Conservation (phyloP, 2,797 vertebrate species). For the Lophius americanus region DNA sequence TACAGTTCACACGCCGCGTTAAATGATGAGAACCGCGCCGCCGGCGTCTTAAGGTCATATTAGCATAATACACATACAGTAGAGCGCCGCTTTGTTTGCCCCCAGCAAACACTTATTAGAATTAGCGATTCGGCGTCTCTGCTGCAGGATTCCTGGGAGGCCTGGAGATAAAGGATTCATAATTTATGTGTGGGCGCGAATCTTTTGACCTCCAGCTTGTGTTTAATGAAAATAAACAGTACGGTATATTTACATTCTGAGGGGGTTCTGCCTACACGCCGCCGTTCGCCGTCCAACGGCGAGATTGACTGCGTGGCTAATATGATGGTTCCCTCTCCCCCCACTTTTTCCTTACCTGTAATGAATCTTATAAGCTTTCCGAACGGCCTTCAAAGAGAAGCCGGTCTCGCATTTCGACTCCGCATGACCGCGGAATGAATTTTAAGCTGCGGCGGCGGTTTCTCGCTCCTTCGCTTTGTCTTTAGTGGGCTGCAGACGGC, state of each 20-base stretch:
- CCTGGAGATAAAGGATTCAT: conserved; percentile 1
- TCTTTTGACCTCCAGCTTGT: conserved; percentile 32
- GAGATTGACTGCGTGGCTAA: not conserved
- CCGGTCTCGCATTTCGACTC: conserved; percentile 31
- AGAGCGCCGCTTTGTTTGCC: conserved; percentile 7
- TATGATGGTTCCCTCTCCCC: conserved; percentile 30
- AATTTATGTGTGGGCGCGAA: not conserved
- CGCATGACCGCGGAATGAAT: conserved; percentile 48
- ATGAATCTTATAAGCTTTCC: conserved; percentile 19
- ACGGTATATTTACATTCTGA: too few species aligned
- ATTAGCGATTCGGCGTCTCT: conserved; percentile 25
- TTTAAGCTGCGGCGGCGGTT: conserved; percentile 26
- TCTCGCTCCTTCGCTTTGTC: conserved; percentile 4
- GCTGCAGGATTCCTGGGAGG: conserved; percentile 7
- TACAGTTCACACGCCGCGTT: conserved; percentile 10
- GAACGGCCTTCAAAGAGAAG: conserved; percentile 40
- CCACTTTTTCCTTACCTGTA: conserved; percentile 15
- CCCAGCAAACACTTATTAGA: conserved; percentile 21
- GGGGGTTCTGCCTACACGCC: too few species aligned
- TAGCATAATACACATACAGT: conserved; percentile 29
- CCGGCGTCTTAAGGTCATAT: conserved; percentile 20
- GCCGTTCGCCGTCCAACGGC: too few species aligned
- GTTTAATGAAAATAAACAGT: conserved; percentile 18
- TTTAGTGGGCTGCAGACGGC: conserved; percentile 35
- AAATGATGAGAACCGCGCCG: conserved; percentile 12